Base-by-base conservation (phyloP, 2,113 vertebrate genomes). In the Aythya baeri region DNA sequence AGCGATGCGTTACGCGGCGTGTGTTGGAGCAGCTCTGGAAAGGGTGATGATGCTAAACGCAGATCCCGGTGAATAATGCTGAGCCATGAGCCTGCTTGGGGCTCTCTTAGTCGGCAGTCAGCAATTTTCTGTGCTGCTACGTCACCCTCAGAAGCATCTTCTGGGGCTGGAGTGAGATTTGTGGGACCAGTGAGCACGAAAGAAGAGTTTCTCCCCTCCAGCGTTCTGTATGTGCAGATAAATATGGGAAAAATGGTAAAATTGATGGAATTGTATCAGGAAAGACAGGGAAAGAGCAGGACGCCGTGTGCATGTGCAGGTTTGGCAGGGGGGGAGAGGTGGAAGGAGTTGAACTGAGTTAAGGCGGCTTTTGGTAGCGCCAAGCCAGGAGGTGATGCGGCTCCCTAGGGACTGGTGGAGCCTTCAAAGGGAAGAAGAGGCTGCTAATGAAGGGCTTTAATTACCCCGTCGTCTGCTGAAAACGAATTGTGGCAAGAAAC, bases 391-490 rank as follows among this genome's bases (percentile, higher is more conserved):
- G 62, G 49, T 14, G 63, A 22, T 74, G 86, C 83, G 70, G 49
- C 76, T 77, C n/a, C 54, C 58, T 15, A 17, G 83, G 59, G 91
- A 88, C 91, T 72, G 41, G 65, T 32, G 68, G 81, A 86, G 38
- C 46, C 83, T 91, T 94, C 92, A 93, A 88, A 95, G 88, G 55
- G 66, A 58, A 67, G 52, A 29, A 8, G 59, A 59, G 52, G 79
- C 88, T 88, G 27, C 76, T 71, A 34, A 83, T 2, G 1, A 83
- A 78, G 65, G 77, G 83, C 46, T 83, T 88, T 93, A 75, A 72
- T 92, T 93, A 86, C 21, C n/a, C 76, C 66, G 26, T 38, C 54
- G n/a, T 34, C 70, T 65, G 66, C 8, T 86, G 83, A 27, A 78
- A 22, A 89, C 67, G 65, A 59, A 38, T 86, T 70, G 72, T 16